Evolutionary conservation across 2,888 invertebrate species (phyloP), one percentile per base, ranked within the genome.

Genomic region (Cerastis rubricosa): DNA sequence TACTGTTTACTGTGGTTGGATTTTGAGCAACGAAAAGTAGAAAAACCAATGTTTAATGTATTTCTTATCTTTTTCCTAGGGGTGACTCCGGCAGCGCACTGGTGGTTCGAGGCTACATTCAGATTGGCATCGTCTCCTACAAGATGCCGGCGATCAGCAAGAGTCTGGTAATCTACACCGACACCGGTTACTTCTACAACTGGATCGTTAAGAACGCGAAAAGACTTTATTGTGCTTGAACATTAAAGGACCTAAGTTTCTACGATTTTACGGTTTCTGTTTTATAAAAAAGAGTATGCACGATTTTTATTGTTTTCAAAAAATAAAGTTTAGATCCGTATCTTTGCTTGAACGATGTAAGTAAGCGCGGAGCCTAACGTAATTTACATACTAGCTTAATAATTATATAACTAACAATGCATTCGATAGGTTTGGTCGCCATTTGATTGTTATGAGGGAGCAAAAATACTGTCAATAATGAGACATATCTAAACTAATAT

Each of bases 31-130:
- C n/a, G n/a, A 14, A 47, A 35, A 47, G 4, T 5, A 22, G 11
- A 43, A 19, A 9, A 35, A 43, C 9, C 19, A 49, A 47, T 45
- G 22, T 9, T 45, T 40, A 68, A 67, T 19, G 12, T 40, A 19
- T 61, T n/a, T 68, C 59, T 29, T 69, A 5, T 67, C 49, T 63
- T 78, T 54, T 81, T 81, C 86, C 64, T 87, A 94, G 94, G 0
- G 94, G 94, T 19, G 94, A 94, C 80, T 94, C 94, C 2, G 94
- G 94, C 22, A 89, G 91, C 43, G 92, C 92, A 0, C 83, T 94
- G 1, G 74, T 93, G 0, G 80, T 92, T 1, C 76, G 88, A 0
- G 86, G 83, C 40, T 91, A 82, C 77, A 88, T 92, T 14, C 93
- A 93, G 75, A 87, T 94, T 6, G 94, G 94, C 0, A 49, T 94